A percentile compares a stretch with the other conserved stretches of the same genome.
Evolutionary conservation across 1,140 invertebrate species (phyloP).

Genomic region (Platyscapa corneri): DNA sequence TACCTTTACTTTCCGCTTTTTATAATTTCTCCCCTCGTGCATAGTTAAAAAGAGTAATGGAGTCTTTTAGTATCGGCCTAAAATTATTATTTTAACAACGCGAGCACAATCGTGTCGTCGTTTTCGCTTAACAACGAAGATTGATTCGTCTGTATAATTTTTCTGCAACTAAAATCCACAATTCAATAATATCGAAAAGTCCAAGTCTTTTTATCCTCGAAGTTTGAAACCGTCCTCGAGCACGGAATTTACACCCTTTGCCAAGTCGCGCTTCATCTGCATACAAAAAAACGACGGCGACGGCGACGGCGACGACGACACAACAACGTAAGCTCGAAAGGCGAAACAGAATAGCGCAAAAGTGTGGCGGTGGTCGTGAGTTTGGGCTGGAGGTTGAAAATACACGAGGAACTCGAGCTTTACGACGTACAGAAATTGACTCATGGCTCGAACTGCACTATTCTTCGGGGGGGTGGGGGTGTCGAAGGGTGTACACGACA

Average conservation of each 20-base stretch:
- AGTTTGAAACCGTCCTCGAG: neutral
- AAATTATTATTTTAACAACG: too few relatives aligned
- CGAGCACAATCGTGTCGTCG: too few relatives aligned
- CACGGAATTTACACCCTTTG: neutral
- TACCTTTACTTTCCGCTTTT: too few relatives aligned
- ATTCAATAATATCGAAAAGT: neutral
- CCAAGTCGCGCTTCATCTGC: neutral
- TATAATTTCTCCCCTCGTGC: too few relatives aligned
- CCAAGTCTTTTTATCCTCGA: neutral
- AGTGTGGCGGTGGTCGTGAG: neutral
- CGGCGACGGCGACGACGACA: neutral
- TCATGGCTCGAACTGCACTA: slow-evolving; percentile 7
- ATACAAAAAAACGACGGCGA: neutral
- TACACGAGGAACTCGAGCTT: neutral
- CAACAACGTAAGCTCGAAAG: neutral
- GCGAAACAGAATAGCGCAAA: neutral
- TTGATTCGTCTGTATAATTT: neutral
- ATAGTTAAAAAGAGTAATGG: too few relatives aligned
- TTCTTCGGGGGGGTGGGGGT: neutral
- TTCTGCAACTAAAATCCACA: neutral
- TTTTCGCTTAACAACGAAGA: neutral
- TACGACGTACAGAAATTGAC: slow-evolving; percentile 16
- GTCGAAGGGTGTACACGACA: slow-evolving; percentile 17
- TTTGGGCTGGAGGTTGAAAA: neutral
- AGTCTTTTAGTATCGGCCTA: too few relatives aligned